Evolutionary conservation across 2,797 vertebrate species (phyloP), one percentile per base, ranked within the genome.

Genomic region (Eremophila alpestris): DNA sequence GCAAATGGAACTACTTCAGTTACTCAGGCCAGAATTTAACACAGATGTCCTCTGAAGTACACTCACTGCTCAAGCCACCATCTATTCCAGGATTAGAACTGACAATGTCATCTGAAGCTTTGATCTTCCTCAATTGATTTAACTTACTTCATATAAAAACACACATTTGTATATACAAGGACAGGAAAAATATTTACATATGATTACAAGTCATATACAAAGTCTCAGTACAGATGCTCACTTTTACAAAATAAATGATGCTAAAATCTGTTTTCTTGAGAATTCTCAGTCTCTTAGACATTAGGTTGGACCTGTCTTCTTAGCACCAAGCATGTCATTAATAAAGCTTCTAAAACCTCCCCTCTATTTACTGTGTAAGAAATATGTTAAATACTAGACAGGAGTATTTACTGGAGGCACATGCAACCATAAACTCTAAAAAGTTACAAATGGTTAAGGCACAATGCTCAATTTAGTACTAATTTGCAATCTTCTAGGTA

Each of bases 61-160:
- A 1, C 62, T 88, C 40, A 9, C 73, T 75, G 54, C 58, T 89
- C 86, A 76, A 76, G 77, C 46, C 80, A 74, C 78, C 71, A 64
- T 23, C 81, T 70, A 46, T 38, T 83, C 62, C 79, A 86, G 70
- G 67, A 87, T 89, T 74, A 73, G 48, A 95, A 94, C 43, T 15
- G n/a, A 85, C 52, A 81, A 55, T 38, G 56, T 63, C 49, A 78
- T 34, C 54, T 70, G 87, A 64, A 86, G 83, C 59, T 86, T 74
- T 71, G 60, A 90, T 83, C 63, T 83, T 87, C 71, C 51, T 92
- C 77, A 73, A 89, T 74, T 68, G 58, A 54, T 84, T 97, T 96
- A 94, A 96, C 91, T 94, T 95, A 92, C 32, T 94, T 93, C 16
- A 40, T 95, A 94, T 94, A 97, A 95, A 93, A 95, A 49, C 69